Evolutionary conservation across 53 echinoderm and acorn worm genomes (phyloP).

Genomic region (Arbacia lixula): DNA sequence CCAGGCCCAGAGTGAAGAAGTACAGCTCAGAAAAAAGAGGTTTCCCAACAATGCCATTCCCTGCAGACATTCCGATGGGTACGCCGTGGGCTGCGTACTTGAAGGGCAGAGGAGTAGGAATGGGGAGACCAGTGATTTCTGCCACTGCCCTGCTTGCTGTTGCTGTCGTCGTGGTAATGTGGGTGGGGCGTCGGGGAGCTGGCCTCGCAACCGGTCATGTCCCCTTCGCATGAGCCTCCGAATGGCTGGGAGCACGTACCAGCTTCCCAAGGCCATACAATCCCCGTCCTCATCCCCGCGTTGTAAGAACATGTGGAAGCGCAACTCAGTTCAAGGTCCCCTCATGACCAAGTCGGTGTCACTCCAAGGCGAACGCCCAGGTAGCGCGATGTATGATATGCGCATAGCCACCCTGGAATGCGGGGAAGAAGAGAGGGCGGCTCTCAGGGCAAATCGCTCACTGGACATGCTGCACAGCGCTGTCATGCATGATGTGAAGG

Average conservation of each 20-base stretch:
- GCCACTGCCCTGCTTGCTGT: conserved; percentile 98
- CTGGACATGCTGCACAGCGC: conserved; percentile 56
- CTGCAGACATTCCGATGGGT: conserved; percentile 46
- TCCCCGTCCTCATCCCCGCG: conserved; percentile 55
- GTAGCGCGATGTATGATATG: conserved; percentile 56
- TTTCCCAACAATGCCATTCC: neutral
- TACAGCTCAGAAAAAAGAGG: conserved; percentile 59
- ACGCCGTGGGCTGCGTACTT: conserved; percentile 49
- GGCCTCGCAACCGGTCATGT: conserved; percentile 93
- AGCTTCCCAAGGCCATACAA: conserved; percentile 67
- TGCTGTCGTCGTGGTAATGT: conserved; percentile 81
- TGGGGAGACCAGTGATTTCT: conserved; percentile 38
- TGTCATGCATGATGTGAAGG: conserved; percentile 58
- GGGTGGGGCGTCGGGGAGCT: conserved; percentile 77
- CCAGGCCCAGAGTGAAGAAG: conserved; percentile 26
- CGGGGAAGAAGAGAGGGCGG: conserved; percentile 37
- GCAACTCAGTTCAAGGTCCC: conserved; percentile 46
- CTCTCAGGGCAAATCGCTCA: conserved; percentile 36
- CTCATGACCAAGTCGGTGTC: conserved; percentile 59
- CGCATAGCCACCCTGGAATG: conserved; percentile 36
- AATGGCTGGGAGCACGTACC: conserved; percentile 50
- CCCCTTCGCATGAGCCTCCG: conserved; percentile 81
- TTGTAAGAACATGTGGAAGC: conserved; percentile 49
- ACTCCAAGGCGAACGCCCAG: conserved; percentile 48
- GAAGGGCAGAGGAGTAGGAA: conserved; percentile 41